These are phyloP conservation scores for Talpa occidentalis DNA, from an alignment of 2,113 vertebrate species.

Conservation along the genomic window DNA sequence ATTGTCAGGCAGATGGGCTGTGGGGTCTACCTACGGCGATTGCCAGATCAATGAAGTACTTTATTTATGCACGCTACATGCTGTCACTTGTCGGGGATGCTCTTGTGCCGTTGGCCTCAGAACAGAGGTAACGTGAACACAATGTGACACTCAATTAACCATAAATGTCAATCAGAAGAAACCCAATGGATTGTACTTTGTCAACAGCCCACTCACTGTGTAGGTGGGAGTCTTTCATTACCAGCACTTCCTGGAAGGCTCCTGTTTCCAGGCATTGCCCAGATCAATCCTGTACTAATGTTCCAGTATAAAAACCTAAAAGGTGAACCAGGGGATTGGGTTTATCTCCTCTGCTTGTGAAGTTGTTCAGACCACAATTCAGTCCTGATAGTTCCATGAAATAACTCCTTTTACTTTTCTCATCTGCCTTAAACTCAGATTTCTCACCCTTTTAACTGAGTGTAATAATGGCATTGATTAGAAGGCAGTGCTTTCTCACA, in stretches of 20 bases:
- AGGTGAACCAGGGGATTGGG: conserved; percentile 6
- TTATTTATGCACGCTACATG: conserved; percentile 72
- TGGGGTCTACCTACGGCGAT: conserved; percentile 26
- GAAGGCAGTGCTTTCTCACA: fast-evolving
- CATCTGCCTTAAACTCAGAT: background rate
- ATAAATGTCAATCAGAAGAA: conserved; percentile 72
- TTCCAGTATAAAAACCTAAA: conserved; percentile 35
- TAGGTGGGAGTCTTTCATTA: conserved; percentile 42
- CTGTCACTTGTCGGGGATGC: conserved; percentile 71
- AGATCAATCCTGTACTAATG: conserved; percentile 56
- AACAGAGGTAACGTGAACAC: conserved; percentile 72
- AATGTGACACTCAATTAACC: conserved; percentile 80
- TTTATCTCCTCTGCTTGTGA: conserved; percentile 36
- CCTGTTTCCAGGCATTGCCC: conserved; percentile 13
- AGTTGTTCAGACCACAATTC: background rate
- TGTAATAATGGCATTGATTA: background rate
- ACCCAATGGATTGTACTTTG: conserved; percentile 58
- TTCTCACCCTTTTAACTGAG: background rate
- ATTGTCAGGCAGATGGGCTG: conserved; percentile 56
- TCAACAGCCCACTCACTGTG: conserved; percentile 15
- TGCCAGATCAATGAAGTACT: conserved; percentile 73
- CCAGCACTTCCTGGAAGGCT: conserved; percentile 59
- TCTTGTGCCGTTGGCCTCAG: conserved; percentile 68
- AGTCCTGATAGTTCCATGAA: background rate
- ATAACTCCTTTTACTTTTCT: background rate